phyloP scores from a whole-genome alignment of 2,888 invertebrate species.

The Allygus modestus region DNA sequence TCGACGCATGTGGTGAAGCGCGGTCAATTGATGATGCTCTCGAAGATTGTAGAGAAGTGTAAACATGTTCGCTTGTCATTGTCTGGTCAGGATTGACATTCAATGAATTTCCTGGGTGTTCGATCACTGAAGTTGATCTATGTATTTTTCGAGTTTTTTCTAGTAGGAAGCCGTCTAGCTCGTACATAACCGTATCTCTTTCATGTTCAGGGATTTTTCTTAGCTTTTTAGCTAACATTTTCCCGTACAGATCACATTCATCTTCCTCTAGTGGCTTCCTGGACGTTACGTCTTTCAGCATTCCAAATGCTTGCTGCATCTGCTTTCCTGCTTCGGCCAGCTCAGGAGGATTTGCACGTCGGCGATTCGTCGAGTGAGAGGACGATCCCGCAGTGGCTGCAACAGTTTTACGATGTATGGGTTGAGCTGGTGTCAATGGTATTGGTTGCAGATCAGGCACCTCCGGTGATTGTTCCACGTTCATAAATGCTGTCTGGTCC shows the following conservation, averaged over 20 bases:
- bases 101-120: too few relatives aligned
- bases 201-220: conserved; percentile 75
- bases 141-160: conserved; percentile 27
- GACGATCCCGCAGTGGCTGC: too few relatives aligned
- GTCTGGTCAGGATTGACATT: conserved; percentile 22
- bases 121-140: too few relatives aligned
- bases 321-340: conserved; percentile 62
- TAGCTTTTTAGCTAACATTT: conserved; percentile 76
- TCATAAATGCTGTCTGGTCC: conserved; percentile 31
- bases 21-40: conserved; percentile 17
- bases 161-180: conserved; percentile 73
- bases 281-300: conserved; percentile 56
- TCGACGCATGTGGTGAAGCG: conserved; percentile 17
- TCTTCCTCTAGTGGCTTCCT: conserved; percentile 72
- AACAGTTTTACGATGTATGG: conserved; percentile 49
- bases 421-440: conserved; percentile 21
- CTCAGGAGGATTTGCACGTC: conserved; percentile 63
- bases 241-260: conserved; percentile 76
- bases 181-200: conserved; percentile 76
- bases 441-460: conserved; percentile 35
- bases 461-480: conserved; percentile 45
- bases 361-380: conserved; percentile 55
- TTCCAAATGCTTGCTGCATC: conserved; percentile 59
- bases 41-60: conserved; percentile 31
- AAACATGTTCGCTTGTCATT: conserved; percentile 27